phyloP scores from a whole-genome alignment of 2,113 vertebrate species.

The Tupaia tana region DNA sequence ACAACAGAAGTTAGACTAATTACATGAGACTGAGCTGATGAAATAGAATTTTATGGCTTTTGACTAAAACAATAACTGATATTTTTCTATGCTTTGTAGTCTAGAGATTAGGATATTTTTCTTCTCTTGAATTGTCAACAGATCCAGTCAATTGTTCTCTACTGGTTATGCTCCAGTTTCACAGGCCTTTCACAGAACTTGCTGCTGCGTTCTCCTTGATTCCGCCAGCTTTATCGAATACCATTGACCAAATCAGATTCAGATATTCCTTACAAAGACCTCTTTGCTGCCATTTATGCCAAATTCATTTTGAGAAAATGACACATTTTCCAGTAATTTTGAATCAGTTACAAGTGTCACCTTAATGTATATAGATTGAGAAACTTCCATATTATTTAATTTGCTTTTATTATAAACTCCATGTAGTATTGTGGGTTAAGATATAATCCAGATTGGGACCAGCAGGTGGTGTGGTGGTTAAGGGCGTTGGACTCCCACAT shows the following conservation, averaged over 20 bases:
- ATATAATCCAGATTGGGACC: background rate
- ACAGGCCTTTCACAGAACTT: slow-evolving; percentile 93
- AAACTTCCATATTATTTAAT: slow-evolving; percentile 46
- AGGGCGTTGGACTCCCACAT: no score
- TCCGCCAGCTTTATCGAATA: slow-evolving; percentile 88
- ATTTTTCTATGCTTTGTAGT: no score
- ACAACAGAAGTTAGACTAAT: no score
- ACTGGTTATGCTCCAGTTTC: slow-evolving; percentile 94
- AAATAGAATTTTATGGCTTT: no score
- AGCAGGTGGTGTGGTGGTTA: no score
- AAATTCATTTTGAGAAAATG: slow-evolving; percentile 85
- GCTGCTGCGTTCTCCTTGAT: slow-evolving; percentile 89
- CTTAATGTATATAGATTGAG: slow-evolving; percentile 2
- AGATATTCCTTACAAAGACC: slow-evolving; percentile 91
- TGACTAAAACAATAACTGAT: no score
- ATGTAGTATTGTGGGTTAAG: slow-evolving; percentile 29
- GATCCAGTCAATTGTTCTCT: slow-evolving; percentile 91
- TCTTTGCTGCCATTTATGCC: slow-evolving; percentile 85
- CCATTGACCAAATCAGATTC: slow-evolving; percentile 87
- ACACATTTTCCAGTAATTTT: slow-evolving; percentile 12
- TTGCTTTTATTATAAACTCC: slow-evolving; percentile 35
- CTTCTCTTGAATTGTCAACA: no score
- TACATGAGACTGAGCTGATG: no score
- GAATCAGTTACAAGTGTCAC: background rate
- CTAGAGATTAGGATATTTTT: no score